Evolutionary conservation across 2,888 invertebrate genomes (phyloP), one percentile per base, ranked within the genome.

Genomic region (Aphidius colemani): DNA sequence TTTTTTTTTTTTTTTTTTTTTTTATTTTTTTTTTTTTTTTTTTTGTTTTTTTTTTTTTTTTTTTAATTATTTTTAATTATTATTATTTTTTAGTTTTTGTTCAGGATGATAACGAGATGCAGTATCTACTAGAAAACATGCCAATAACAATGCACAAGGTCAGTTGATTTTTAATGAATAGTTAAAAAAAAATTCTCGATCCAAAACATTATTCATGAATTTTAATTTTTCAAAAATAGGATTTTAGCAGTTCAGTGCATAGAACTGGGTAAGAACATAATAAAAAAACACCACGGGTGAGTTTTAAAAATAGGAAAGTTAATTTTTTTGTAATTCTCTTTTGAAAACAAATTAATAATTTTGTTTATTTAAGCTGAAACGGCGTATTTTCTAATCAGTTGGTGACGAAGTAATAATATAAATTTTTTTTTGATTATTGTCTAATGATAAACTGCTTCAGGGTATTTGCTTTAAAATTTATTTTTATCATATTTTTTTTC

Each of bases 51-150:
- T 51, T 51, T n/a, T 40, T 7, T 57, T 57, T 10, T 48, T 48
- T 6, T 39, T 39, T n/a, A 11, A 53, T 11, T 56, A 40, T 49
- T 44, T 11, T 45, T 45, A 18, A 59, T 61, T 51, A 59, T 55
- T 66, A 69, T 73, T 70, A 75, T 72, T 62, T 87, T 85, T 74
- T 84, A 88, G 91, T 88, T 71, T 91, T 90, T 78, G 88, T 90
- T 75, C 89, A 89, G 82, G 89, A 85, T 78, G 89, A 88, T 82
- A 88, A 87, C 76, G 89, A 89, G 74, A 84, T 88, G 71, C 87
- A 88, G 79, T 90, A 90, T 82, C 85, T 90, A 80, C 86, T 88
- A 77, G 88, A 89, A 80, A 88, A 87, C 75, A 83, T 87, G 75
- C 85, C 85, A 70, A 83, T 83, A 70, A 77, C 85, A 69, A 83